These are phyloP conservation scores for Anomalospiza imberbis DNA, from an alignment of 2,797 vertebrate species.

Conservation along the genomic window DNA sequence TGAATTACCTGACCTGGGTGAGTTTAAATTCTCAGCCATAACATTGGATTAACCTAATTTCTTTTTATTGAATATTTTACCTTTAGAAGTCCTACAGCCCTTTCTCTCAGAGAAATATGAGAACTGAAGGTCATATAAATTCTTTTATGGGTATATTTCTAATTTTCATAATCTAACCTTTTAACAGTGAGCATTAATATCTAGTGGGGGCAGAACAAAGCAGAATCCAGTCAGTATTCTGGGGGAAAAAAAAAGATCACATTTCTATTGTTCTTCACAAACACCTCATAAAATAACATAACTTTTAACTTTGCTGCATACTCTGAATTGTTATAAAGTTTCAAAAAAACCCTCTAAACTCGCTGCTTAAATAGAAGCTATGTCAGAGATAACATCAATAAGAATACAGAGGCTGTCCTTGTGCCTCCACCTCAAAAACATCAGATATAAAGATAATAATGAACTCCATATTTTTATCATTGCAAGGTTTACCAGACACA, in stretches of 20 bases:
- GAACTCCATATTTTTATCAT: background rate
- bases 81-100: conserved; percentile 35
- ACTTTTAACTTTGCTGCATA: conserved; percentile 19
- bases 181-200: conserved; percentile 4
- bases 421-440: conserved; percentile 1
- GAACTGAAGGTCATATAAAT: conserved; percentile 59
- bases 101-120: conserved; percentile 31
- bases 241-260: background rate
- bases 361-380: background rate
- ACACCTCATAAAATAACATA: background rate
- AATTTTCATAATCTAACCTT: conserved; percentile 55
- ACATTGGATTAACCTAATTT: conserved; percentile 65
- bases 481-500: background rate
- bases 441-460: background rate
- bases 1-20: conserved; percentile 52
- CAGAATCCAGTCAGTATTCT: conserved; percentile 3
- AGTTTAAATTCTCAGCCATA: conserved; percentile 63
- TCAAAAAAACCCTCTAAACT: background rate
- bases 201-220: conserved; percentile 9
- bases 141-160: conserved; percentile 44
- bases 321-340: background rate
- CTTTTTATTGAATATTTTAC: conserved; percentile 59
- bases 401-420: background rate
- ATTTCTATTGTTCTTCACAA: background rate
- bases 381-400: background rate